Conservation (phyloP, 2,113 vertebrate genomes). For the Trachemys scripta region DNA sequence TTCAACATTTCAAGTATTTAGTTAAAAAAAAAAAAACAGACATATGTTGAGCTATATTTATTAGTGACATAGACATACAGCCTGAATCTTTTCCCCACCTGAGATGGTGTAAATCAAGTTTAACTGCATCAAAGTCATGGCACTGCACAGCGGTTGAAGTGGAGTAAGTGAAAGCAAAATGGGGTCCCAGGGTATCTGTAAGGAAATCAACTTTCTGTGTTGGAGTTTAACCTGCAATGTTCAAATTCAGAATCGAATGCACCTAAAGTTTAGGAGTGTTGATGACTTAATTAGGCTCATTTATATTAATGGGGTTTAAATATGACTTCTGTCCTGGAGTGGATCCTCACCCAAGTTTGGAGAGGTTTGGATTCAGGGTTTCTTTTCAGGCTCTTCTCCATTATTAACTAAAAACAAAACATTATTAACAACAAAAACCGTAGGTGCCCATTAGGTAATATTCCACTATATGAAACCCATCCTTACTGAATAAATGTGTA, state of each 20-base stretch:
- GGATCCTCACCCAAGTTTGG: neutral
- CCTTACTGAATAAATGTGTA: neutral
- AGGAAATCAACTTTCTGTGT: neutral
- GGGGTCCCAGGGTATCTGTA: neutral
- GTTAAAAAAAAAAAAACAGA: neutral
- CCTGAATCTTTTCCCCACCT: neutral
- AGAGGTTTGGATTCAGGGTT: neutral
- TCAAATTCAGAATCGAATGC: neutral
- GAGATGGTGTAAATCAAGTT: neutral
- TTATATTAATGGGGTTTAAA: neutral
- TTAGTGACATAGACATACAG: neutral
- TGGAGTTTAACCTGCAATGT: neutral
- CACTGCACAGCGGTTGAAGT: accelerated
- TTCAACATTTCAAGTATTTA: neutral
- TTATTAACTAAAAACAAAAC: neutral
- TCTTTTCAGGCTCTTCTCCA: accelerated
- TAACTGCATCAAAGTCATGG: accelerated
- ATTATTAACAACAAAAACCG: neutral
- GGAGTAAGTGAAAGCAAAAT: accelerated
- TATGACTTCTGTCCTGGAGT: neutral
- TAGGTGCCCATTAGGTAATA: neutral
- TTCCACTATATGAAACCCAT: neutral
- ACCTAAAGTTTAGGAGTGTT: neutral
- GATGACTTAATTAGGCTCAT: neutral
- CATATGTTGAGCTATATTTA: neutral